Percentiles rank a stretch among this genome's conserved stretches.
Evolutionary conservation across 1,140 invertebrate species (phyloP).

Genomic region (Microplitis demolitor): DNA sequence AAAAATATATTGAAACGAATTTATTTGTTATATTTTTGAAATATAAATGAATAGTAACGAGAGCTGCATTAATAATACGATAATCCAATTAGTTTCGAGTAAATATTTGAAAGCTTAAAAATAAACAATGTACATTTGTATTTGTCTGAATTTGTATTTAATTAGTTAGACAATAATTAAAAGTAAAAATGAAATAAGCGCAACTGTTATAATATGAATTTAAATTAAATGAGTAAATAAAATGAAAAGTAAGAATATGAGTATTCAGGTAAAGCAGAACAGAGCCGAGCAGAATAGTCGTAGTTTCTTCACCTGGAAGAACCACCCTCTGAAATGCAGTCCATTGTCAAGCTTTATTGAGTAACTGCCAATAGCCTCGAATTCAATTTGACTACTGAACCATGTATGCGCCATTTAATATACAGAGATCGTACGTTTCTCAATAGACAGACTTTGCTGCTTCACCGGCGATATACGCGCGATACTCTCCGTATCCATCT

Average conservation of each 20-base stretch:
- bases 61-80: no score
- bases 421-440: slow-evolving; percentile 9
- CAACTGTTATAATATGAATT: no score
- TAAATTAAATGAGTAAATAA: not conserved
- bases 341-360: slow-evolving; percentile 17
- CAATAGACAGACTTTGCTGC: not conserved
- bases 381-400: slow-evolving; percentile 22
- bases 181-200: no score
- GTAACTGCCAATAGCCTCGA: slow-evolving; percentile 20
- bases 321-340: not conserved
- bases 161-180: no score
- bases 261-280: not conserved
- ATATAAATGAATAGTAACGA: no score
- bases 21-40: no score
- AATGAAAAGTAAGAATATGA: not conserved
- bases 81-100: no score
- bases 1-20: no score
- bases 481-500: slow-evolving; percentile 8
- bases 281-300: not conserved
- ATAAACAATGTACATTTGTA: no score
- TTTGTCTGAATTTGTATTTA: no score
- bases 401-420: slow-evolving; percentile 12
- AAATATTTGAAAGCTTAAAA: no score
- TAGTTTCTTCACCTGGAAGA: not conserved
- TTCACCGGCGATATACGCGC: not conserved